Base-by-base conservation (phyloP, 2,888 invertebrate genomes). In the Alitta virens region DNA sequence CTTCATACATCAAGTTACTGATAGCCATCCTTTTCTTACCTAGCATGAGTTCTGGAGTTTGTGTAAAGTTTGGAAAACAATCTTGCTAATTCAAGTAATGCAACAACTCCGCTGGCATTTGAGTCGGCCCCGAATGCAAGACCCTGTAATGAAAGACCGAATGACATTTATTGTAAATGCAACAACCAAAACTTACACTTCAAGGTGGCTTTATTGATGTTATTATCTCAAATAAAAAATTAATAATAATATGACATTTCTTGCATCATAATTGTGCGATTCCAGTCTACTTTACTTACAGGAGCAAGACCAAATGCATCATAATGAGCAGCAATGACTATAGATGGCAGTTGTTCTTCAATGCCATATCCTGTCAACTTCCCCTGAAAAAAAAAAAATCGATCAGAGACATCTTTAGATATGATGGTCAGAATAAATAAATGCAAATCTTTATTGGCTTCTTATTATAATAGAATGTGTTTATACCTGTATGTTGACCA, bases 311-410 rank as follows among this genome's bases (percentile, higher is more conserved):
- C 92, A 74, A 90, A 89, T 21, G 94, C 89, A 78, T 98, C 98
- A 74, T 97, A 94, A 85, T 97, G 92, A 0, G 97, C 92, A 2
- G 94, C 91, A 56, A 99, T 84, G 1, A 93, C 89, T 67, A 99
- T 90, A 9, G 94, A 91, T 58, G 94, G 92, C 1, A 91, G 84
- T 61, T 90, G 87, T 71, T 88, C 87, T 64, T 86, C 86, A 42
- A 88, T 87, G 24, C 89, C 87, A 68, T 86, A 84, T 0, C 92
- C 93, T 9, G 88, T 85, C 66, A 81, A 67, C 50, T 78, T 77
- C 25, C 81, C 82, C 79, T 81, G 71, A 16, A 64, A 67, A 49
- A 23, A 27, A 33, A 7, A 33, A n/a, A n/a, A n/a, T n/a, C n/a
- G n/a, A n/a, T n/a, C n/a, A n/a, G n/a, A n/a, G n/a, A 40, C 42